Evolutionary conservation across 2,113 vertebrate genomes (phyloP), one percentile per base, ranked within the genome.

Genomic region (Xenopus borealis): DNA sequence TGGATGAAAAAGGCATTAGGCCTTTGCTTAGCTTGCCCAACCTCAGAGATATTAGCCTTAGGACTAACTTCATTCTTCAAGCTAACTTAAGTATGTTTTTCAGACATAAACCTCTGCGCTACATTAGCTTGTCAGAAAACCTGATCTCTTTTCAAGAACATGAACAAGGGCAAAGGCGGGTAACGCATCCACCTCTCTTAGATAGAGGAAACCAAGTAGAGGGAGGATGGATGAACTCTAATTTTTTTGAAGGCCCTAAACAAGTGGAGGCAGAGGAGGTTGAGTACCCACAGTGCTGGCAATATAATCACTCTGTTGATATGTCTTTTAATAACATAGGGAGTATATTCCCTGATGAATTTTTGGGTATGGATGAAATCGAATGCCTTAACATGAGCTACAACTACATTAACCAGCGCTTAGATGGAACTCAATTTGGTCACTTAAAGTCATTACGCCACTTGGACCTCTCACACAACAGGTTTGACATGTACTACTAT

Each of bases 271-370:
- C 64, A 18, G 45, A 4, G 14, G 8, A 66, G 17, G 11, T 52
- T 8, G 57, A 47, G 13, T 20, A 16, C 14, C 4, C 19, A 10
- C 11, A 45, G 10, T 46, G 44, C 53, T 27, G 40, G 33, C 14
- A 30, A 19, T 74, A 66, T 52, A 45, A 59, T 2, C 62, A 27
- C 6, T 78, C 57, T 19, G 81, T 91, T 82, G 89, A 93, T 74
- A 66, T 93, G 1, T 93, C 92, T 62, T 87, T 89, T 79, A 93
- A 93, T 81, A 85, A 90, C 65, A 88, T 93, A 53, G 53, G 88
- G 58, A 84, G 69, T 65, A 64, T 93, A 7, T 79, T 81, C 16
- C 20, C 79, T 69, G 45, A 68, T 3, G 70, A 85, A 30, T 90
- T 93, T 62, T 30, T 57, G 58, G 90, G 89, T 44, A 87, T 93